Percentiles rank a stretch among this genome's conserved stretches.
Conservation (phyloP, 2,888 invertebrate species). For the Dolichopus griseipennis region DNA sequence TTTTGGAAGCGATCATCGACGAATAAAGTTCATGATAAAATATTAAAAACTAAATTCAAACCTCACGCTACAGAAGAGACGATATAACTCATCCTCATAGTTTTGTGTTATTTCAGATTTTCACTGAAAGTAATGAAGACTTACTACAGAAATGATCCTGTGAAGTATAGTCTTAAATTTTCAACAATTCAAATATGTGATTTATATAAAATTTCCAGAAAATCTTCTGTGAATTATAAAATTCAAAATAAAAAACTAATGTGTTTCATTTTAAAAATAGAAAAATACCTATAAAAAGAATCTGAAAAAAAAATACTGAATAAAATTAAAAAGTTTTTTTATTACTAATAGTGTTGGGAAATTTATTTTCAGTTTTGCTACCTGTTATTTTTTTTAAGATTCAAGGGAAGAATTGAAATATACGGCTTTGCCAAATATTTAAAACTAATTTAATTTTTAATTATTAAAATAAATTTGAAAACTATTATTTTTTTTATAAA, state of each 20-base stretch:
- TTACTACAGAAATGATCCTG: slow-evolving; percentile 62
- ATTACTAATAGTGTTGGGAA: too few species aligned
- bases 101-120: slow-evolving; percentile 45
- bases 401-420: too few species aligned
- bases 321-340: too few species aligned
- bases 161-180: slow-evolving; percentile 47
- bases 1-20: slow-evolving; percentile 38
- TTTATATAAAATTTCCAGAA: not conserved
- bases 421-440: too few species aligned
- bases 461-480: too few species aligned
- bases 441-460: too few species aligned
- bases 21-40: slow-evolving; percentile 22
- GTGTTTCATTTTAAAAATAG: too few species aligned
- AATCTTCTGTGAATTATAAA: not conserved
- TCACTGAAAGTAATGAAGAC: slow-evolving; percentile 50
- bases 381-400: too few species aligned
- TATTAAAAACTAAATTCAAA: slow-evolving; percentile 22
- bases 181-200: not conserved
- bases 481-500: too few species aligned
- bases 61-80: slow-evolving; percentile 49
- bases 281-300: too few species aligned
- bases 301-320: too few species aligned
- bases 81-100: slow-evolving; percentile 53
- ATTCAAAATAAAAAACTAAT: not conserved
- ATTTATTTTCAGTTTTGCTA: too few species aligned